phyloP scores from a whole-genome alignment of 2,797 vertebrate genomes.

The Aplochiton taeniatus region DNA sequence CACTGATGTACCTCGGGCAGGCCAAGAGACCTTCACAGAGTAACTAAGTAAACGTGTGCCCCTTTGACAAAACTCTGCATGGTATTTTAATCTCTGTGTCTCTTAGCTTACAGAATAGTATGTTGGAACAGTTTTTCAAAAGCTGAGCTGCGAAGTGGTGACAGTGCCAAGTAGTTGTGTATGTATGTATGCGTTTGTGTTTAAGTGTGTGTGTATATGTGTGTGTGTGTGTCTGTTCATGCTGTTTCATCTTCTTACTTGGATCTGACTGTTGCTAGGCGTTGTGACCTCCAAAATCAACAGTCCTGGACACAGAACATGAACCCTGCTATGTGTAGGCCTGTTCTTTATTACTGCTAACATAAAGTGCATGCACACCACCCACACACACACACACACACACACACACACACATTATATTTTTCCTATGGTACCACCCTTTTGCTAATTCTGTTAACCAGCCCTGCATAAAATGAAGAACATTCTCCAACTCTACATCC shows the following conservation, averaged over 20 bases:
- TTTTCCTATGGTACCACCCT: conserved; percentile 18
- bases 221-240: conserved; percentile 20
- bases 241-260: conserved; percentile 45
- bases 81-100: conserved; percentile 25
- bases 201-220: conserved; percentile 28
- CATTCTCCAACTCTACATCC: conserved; percentile 22
- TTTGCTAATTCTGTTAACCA: conserved; percentile 34
- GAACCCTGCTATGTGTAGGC: conserved; percentile 52
- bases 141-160: neutral
- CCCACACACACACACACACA: conserved; percentile 2
- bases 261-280: conserved; percentile 66
- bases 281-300: conserved; percentile 65
- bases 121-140: neutral
- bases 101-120: neutral
- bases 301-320: conserved; percentile 56
- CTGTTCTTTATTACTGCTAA: conserved; percentile 60
- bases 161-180: neutral
- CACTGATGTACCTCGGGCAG: conserved; percentile 54
- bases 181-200: conserved; percentile 17
- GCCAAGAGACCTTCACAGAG: conserved; percentile 36
- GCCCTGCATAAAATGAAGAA: conserved; percentile 38
- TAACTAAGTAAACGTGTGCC: conserved; percentile 36
- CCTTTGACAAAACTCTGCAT: conserved; percentile 36
- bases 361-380: conserved; percentile 1
- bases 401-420: conserved; percentile 2